Percentiles rank a stretch among this genome's conserved stretches.
Evolutionary conservation across 2,113 vertebrate species (phyloP).

Genomic region (Bombycilla garrulus): DNA sequence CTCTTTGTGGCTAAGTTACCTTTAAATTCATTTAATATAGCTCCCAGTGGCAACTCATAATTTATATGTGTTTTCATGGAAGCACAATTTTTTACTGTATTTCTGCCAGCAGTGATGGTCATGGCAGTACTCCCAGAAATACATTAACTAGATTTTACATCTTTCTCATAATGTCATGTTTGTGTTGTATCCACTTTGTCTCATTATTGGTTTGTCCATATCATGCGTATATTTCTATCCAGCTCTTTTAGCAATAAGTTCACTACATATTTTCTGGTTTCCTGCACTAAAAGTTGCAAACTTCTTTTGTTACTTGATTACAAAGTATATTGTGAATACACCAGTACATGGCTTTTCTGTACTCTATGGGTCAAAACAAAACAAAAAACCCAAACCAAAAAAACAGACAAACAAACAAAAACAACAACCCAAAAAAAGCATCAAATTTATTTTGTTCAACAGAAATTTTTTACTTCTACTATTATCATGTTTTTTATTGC

Average conservation of each 20-base stretch:
- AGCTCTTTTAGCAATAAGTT: neutral
- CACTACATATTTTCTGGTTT: neutral
- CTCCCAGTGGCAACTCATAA: neutral
- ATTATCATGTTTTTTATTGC: neutral
- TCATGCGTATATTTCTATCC: neutral
- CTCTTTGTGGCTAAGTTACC: neutral
- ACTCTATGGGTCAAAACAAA: neutral
- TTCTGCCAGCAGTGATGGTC: neutral
- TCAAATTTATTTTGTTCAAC: neutral
- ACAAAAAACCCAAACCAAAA: neutral
- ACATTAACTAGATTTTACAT: neutral
- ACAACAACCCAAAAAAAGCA: too few relatives aligned
- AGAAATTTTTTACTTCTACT: neutral
- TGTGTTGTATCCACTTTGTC: neutral
- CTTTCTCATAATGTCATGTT: neutral
- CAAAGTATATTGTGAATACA: neutral
- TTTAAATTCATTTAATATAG: neutral
- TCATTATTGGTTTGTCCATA: neutral
- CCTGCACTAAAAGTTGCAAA: neutral
- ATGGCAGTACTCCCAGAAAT: neutral
- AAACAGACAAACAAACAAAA: neutral
- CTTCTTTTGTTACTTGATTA: neutral
- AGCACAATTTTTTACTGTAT: neutral
- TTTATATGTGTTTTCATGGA: neutral
- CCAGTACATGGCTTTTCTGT: accelerated